Percentiles rank a stretch among this genome's conserved stretches.
Evolutionary conservation across 2,888 invertebrate species (phyloP).

Genomic region (Eilema depressum): DNA sequence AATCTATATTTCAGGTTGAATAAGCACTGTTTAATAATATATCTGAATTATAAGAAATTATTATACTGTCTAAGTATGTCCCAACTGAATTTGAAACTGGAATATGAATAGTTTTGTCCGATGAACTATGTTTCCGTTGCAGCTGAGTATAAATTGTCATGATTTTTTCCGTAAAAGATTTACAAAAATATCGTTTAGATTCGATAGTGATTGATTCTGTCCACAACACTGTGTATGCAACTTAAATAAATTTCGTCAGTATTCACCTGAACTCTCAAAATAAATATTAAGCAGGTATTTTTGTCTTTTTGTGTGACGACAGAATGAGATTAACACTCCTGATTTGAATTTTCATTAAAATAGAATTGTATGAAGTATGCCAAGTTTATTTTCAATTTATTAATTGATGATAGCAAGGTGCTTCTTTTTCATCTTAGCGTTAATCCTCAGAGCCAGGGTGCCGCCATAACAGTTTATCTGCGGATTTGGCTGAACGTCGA

Average conservation of each 20-base stretch:
- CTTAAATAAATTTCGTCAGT: slow-evolving; percentile 17
- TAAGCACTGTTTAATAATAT: background rate
- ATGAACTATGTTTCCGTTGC: slow-evolving; percentile 33
- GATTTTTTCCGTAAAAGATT: slow-evolving; percentile 15
- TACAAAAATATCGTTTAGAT: slow-evolving; percentile 17
- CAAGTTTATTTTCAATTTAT: background rate
- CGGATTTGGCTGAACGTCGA: too few relatives aligned
- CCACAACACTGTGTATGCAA: slow-evolving; percentile 14
- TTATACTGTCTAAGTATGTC: slow-evolving; percentile 33
- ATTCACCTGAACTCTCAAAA: slow-evolving; percentile 15
- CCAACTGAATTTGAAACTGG: slow-evolving; percentile 20
- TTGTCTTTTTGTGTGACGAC: slow-evolving; percentile 3
- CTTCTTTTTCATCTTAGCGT: too few relatives aligned
- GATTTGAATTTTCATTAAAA: background rate
- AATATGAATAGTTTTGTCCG: slow-evolving; percentile 36
- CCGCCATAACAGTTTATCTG: too few relatives aligned
- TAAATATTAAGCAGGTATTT: background rate
- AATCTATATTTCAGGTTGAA: background rate
- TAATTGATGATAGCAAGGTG: background rate
- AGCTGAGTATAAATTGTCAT: slow-evolving; percentile 36
- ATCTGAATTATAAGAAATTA: background rate
- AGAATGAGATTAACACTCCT: background rate
- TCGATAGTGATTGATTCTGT: slow-evolving; percentile 20
- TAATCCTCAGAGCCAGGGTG: too few relatives aligned
- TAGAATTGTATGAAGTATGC: background rate